These are phyloP conservation scores for Drosophila formosana DNA, from an alignment of 2,888 invertebrate species.

Conservation along the genomic window DNA sequence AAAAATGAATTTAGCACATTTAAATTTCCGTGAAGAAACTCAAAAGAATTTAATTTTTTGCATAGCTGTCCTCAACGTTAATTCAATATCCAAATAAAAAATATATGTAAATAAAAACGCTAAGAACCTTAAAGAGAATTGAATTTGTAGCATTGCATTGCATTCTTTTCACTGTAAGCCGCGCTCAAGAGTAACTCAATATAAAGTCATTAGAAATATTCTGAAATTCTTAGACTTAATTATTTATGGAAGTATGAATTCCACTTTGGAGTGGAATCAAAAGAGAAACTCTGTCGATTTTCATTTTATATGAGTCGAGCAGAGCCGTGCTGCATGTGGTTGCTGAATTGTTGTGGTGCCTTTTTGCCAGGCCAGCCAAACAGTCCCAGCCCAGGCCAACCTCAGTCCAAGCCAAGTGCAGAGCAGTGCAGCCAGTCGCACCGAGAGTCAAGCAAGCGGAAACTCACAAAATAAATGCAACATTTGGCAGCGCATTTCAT, in stretches of 20 bases:
- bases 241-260: constrained; percentile 32
- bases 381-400: constrained; percentile 3
- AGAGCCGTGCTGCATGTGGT: constrained; percentile 24
- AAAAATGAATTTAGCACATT: too few species aligned
- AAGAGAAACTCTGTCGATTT: constrained; percentile 2
- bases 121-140: too few species aligned
- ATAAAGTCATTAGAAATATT: not conserved
- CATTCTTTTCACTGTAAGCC: too few species aligned
- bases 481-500: constrained; percentile 79
- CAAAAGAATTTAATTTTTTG: too few species aligned
- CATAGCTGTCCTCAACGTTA: too few species aligned
- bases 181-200: not conserved
- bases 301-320: constrained; percentile 5
- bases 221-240: constrained; percentile 10
- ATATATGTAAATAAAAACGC: too few species aligned
- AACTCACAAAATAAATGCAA: constrained; percentile 82
- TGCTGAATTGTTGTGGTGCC: constrained; percentile 50
- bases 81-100: too few species aligned
- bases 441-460: constrained; percentile 60
- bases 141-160: too few species aligned
- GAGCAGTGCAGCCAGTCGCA: constrained; percentile 25
- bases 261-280: constrained; percentile 18
- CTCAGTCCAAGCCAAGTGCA: constrained; percentile 9
- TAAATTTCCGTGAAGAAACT: too few species aligned
- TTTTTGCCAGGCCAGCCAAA: constrained; percentile 31